phyloP scores from a whole-genome alignment of 2,797 vertebrate species.

The Smutsia temminckii region DNA sequence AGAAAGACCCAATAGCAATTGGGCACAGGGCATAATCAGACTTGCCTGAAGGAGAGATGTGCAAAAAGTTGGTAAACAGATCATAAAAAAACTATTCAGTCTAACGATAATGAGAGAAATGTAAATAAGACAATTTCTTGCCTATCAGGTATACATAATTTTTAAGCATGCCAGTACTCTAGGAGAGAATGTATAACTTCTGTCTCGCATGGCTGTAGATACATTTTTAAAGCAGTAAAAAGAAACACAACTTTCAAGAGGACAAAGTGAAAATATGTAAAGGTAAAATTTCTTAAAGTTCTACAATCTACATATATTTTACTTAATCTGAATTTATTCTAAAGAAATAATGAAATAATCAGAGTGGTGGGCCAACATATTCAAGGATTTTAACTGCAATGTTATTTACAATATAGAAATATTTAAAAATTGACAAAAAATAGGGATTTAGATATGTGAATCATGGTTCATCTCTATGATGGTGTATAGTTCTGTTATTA shows the following conservation, averaged over 20 bases:
- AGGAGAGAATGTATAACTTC: not conserved
- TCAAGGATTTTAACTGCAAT: not conserved
- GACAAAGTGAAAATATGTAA: not conserved
- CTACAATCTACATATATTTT: not conserved
- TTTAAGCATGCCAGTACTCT: not conserved
- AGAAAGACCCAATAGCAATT: not conserved
- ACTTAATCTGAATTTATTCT: not conserved
- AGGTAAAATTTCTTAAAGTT: not conserved
- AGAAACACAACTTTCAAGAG: not conserved
- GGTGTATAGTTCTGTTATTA: not conserved
- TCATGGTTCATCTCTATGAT: not conserved
- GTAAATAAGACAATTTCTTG: not conserved
- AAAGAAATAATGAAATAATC: not conserved
- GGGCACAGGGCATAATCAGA: not conserved
- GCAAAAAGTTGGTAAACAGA: not conserved
- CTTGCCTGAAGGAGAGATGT: not conserved
- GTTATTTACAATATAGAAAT: not conserved
- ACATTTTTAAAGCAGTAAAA: not conserved
- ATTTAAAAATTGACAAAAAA: not conserved
- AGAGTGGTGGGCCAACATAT: not conserved
- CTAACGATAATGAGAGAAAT: not conserved
- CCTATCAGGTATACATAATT: not conserved
- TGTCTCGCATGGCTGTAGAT: too few relatives aligned
- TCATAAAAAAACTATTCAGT: not conserved
- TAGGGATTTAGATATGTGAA: not conserved